Conservation (phyloP, 2,113 vertebrate species). For the Paramormyrops kingsleyae region DNA sequence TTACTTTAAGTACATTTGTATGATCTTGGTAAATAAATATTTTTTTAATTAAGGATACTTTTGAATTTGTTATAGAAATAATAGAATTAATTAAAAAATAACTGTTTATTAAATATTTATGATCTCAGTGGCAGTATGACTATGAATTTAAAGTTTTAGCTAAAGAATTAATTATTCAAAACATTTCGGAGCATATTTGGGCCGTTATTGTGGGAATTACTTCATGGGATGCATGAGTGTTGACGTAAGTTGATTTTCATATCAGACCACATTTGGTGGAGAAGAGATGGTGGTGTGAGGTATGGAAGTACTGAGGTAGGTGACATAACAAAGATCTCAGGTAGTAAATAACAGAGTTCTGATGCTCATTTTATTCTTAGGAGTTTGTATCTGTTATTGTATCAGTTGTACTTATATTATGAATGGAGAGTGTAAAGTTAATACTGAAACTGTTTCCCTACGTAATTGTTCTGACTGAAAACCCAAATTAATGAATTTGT, state of each 20-base stretch:
- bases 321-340: not conserved
- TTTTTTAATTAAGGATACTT: not conserved
- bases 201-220: not conserved
- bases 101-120: not conserved
- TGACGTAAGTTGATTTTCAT: not conserved
- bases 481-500: not conserved
- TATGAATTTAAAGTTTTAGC: not conserved
- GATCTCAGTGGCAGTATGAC: not conserved
- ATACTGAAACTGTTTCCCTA: not conserved
- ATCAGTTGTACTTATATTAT: not conserved
- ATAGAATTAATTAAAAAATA: not conserved
- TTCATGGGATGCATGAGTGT: not conserved
- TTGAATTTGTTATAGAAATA: not conserved
- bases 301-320: not conserved
- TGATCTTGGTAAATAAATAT: not conserved
- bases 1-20: not conserved
- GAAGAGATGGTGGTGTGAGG: not conserved
- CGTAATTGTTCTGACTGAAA: not conserved
- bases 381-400: not conserved
- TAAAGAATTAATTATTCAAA: not conserved
- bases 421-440: not conserved
- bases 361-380: not conserved
- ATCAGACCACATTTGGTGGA: not conserved
- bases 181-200: not conserved
- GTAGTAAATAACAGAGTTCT: not conserved